Percentiles rank a stretch among this genome's conserved stretches.
Evolutionary conservation across 2,888 invertebrate genomes (phyloP).

Genomic region (Melanostoma mellinum): DNA sequence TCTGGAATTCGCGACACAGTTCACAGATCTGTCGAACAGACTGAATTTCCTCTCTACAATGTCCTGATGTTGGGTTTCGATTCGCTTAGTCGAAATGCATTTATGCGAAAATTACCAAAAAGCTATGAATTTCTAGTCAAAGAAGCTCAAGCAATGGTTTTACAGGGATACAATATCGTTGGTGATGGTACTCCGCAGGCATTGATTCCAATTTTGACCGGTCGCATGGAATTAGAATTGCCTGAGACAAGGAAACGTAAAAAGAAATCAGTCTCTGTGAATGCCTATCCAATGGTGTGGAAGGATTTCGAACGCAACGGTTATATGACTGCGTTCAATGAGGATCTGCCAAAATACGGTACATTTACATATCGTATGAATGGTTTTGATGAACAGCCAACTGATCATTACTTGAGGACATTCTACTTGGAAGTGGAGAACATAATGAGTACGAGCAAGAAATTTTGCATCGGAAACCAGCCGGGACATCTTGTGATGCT

Average conservation of each 20-base stretch:
- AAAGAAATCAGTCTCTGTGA: slow-evolving; percentile 85
- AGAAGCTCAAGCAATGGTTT: slow-evolving; percentile 84
- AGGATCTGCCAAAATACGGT: slow-evolving; percentile 92
- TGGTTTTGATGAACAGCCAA: slow-evolving; percentile 91
- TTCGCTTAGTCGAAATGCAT: slow-evolving; percentile 92
- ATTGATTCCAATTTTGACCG: slow-evolving; percentile 93
- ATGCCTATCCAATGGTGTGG: slow-evolving; percentile 94
- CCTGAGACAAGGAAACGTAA: slow-evolving; percentile 91
- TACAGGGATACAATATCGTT: slow-evolving; percentile 92
- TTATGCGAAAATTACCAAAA: slow-evolving; percentile 89
- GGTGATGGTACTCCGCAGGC: slow-evolving; percentile 95
- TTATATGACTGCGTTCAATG: slow-evolving; percentile 91
- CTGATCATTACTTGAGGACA: slow-evolving; percentile 94
- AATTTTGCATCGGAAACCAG: slow-evolving; percentile 87
- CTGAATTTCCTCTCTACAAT: slow-evolving; percentile 82
- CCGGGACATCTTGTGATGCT: slow-evolving; percentile 88
- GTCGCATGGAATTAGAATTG: slow-evolving; percentile 91
- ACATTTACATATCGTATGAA: slow-evolving; percentile 95
- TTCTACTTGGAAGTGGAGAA: slow-evolving; percentile 88
- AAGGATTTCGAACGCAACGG: slow-evolving; percentile 88
- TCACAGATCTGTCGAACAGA: slow-evolving; percentile 73
- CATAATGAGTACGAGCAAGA: slow-evolving; percentile 83
- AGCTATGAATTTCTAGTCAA: slow-evolving; percentile 87
- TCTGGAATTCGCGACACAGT: slow-evolving; percentile 83
- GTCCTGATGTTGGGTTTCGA: slow-evolving; percentile 94